Evolutionary conservation across 2,888 invertebrate species (phyloP), one percentile per base, ranked within the genome.

Genomic region (Anarsia innoxiella): DNA sequence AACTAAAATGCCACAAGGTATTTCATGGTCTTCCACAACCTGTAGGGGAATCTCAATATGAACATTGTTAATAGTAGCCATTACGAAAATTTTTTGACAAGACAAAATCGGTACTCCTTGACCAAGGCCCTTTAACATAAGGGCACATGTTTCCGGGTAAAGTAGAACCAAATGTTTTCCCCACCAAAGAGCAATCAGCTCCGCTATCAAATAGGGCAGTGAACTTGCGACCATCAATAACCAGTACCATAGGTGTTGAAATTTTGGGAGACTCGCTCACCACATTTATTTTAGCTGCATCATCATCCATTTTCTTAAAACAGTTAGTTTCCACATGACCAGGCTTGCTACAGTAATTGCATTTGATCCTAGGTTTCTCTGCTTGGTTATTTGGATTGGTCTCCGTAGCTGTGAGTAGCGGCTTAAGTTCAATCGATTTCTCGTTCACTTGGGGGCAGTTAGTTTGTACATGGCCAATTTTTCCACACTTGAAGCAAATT

Each of bases 11-110:
- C 23, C 31, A 8, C 31, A 19, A n/a, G 31, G 31, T 11, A 10
- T 23, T 11, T 31, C 31, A 31, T 31, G 31, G 15, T 31, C 31
- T 11, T 31, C 31, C 1, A 31, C 19, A 8, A 31, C 12, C 11
- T 31, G 11, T 9, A 31, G 23, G 12, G 2, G 8, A 1, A 31
- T 10, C 12, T 31, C 31, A 16, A 31, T 9, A 2, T 5, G 1
- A 16, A 16, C 12, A 12, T 11, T 8, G 12, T 16, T 19, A 11
- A 31, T 11, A 12, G 10, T 3, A 12, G 19, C 16, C 9, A 12
- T 11, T 1, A 9, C n/a, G 2, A 4, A 13, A 8, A 29, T 13
- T 9, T 14, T 2, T 10, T 29, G 13, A 10, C n/a, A 29, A 3
- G 29, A 29, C 3, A 29, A 2, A 2, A 29, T 2, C 2, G 29